These are phyloP conservation scores for Drosophila greeni DNA, from an alignment of 2,888 invertebrate genomes.

Conservation along the genomic window DNA sequence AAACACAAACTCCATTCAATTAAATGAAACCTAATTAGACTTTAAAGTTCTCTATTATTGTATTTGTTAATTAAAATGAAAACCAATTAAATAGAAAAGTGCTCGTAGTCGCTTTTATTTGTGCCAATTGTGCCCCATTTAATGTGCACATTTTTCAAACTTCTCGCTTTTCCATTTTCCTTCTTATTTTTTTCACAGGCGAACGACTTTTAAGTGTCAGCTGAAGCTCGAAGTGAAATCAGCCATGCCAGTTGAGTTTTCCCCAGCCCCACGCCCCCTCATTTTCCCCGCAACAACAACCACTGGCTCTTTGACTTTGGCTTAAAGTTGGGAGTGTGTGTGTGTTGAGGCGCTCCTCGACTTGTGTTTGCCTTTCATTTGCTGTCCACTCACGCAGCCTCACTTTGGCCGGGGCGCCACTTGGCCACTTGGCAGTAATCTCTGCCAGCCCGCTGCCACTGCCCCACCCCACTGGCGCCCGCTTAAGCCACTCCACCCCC, in stretches of 20 bases:
- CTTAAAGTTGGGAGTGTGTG: conserved; percentile 35
- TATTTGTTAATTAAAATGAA: conserved; percentile 4
- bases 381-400: conserved; percentile 56
- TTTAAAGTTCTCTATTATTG: neutral
- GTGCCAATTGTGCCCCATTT: conserved; percentile 11
- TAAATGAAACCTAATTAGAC: neutral
- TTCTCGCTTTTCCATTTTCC: conserved; percentile 10
- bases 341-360: conserved; percentile 33
- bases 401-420: conserved; percentile 30
- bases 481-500: conserved; percentile 2
- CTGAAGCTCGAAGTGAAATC: conserved; percentile 32
- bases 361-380: conserved; percentile 73
- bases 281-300: conserved; percentile 2
- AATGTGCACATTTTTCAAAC: conserved; percentile 15
- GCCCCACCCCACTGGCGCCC: neutral
- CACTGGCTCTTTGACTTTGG: conserved; percentile 30
- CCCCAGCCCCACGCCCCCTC: neutral
- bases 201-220: conserved; percentile 32
- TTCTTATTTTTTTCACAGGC: conserved; percentile 14
- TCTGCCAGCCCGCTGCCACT: conserved; percentile 16
- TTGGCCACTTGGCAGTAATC: conserved; percentile 39
- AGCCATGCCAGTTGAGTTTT: conserved; percentile 21
- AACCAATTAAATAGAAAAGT: conserved; percentile 3
- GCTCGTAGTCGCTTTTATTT: conserved; percentile 4
- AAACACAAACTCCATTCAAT: neutral